Conservation (phyloP, 2,113 vertebrate genomes). For the Rattus rattus region DNA sequence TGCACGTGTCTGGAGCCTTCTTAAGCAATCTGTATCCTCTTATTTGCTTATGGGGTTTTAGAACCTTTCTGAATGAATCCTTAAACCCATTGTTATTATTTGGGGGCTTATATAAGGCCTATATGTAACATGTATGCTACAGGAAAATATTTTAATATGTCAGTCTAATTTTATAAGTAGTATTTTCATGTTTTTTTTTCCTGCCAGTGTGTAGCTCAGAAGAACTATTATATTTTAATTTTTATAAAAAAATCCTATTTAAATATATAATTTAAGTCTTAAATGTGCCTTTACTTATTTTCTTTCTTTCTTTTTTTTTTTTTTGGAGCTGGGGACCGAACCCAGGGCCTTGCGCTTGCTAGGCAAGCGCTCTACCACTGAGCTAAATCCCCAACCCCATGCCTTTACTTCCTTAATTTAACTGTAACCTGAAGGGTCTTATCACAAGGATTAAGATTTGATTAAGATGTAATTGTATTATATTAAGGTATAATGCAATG, state of each 20-base stretch:
- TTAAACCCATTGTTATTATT: neutral
- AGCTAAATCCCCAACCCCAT: too few relatives aligned
- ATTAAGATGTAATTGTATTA: too few relatives aligned
- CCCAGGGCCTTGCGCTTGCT: too few relatives aligned
- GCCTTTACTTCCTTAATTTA: neutral
- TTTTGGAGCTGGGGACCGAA: too few relatives aligned
- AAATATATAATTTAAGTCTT: slow-evolving; percentile 18
- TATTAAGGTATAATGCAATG: neutral
- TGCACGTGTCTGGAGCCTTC: neutral
- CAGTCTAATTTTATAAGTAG: slow-evolving; percentile 71
- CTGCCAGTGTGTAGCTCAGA: slow-evolving; percentile 1
- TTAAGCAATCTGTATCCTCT: neutral
- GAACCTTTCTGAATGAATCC: neutral
- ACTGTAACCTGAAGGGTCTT: neutral
- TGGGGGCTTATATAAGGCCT: slow-evolving; percentile 37
- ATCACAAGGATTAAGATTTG: neutral
- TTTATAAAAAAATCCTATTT: slow-evolving; percentile 23
- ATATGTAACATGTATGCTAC: slow-evolving; percentile 52
- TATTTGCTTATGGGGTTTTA: neutral
- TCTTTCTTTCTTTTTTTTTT: too few relatives aligned
- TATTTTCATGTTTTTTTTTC: slow-evolving; percentile 28
- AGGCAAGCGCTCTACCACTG: too few relatives aligned
- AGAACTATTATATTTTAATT: slow-evolving; percentile 34
- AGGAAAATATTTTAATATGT: slow-evolving; percentile 72
- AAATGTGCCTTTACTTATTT: neutral